Evolutionary conservation across 2,888 invertebrate genomes (phyloP).

Genomic region (Carterocephalus palaemon): DNA sequence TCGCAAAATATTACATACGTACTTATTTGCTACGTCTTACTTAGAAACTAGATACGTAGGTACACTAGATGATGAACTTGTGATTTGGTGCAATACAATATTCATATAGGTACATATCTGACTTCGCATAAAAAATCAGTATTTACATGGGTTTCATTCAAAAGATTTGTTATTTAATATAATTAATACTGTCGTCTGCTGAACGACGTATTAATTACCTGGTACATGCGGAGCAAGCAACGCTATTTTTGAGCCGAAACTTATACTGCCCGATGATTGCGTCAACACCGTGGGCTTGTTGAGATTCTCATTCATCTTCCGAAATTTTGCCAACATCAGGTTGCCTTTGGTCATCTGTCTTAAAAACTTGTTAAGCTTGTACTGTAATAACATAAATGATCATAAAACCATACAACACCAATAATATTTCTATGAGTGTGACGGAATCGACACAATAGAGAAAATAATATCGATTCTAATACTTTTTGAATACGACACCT

Average conservation of each 20-base stretch:
- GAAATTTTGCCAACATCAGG: constrained; percentile 62
- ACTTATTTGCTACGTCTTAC: too few relatives aligned
- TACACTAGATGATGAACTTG: neutral
- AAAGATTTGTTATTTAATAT: constrained; percentile 1
- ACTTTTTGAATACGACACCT: constrained; percentile 41
- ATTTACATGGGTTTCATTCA: constrained; percentile 4
- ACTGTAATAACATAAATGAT: constrained; percentile 44
- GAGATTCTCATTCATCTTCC: constrained; percentile 65
- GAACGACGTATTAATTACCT: constrained; percentile 41
- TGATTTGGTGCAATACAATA: neutral
- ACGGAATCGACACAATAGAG: neutral
- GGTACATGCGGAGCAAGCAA: constrained; percentile 63
- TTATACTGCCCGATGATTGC: constrained; percentile 53
- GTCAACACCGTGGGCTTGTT: constrained; percentile 55
- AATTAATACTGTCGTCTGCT: too few relatives aligned
- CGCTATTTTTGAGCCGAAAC: constrained; percentile 59
- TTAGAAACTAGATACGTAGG: neutral
- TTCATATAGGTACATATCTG: neutral
- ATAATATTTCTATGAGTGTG: constrained; percentile 7
- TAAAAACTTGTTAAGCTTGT: constrained; percentile 59
- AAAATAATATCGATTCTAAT: neutral
- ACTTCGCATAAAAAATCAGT: constrained; percentile 3
- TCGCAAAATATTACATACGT: too few relatives aligned
- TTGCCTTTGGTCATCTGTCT: constrained; percentile 69
- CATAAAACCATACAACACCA: too few relatives aligned